phyloP scores from a whole-genome alignment of 2,113 vertebrate species.

The Thunnus thynnus region DNA sequence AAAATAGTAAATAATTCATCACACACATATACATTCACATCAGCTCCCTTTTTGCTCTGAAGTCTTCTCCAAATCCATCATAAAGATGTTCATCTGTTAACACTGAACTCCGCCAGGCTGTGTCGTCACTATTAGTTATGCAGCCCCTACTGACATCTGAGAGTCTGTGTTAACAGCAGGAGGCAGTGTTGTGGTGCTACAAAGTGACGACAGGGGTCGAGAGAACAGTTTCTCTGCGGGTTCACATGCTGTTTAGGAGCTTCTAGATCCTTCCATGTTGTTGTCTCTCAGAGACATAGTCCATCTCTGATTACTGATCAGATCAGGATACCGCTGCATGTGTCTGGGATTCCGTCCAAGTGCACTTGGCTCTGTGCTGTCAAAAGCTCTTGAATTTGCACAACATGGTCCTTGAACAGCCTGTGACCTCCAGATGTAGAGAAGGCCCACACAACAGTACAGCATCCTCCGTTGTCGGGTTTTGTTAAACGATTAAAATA shows the following conservation, averaged over 20 bases:
- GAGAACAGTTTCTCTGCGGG: no score
- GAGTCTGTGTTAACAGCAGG: no score
- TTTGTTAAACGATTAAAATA: no score
- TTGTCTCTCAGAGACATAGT: constrained; percentile 3
- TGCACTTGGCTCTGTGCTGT: constrained; percentile 1
- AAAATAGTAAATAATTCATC: no score
- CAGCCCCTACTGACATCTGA: not conserved
- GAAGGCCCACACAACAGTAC: not conserved
- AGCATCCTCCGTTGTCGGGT: no score
- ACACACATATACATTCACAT: no score
- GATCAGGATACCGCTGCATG: constrained; percentile 15
- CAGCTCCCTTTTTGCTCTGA: no score
- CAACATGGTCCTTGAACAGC: constrained; percentile 5
- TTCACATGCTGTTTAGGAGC: constrained; percentile 7
- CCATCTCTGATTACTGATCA: not conserved
- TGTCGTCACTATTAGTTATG: not conserved
- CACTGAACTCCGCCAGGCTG: not conserved
- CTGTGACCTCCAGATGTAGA: constrained; percentile 3
- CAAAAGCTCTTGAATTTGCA: not conserved
- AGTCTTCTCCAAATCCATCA: not conserved
- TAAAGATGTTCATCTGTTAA: constrained; percentile 6
- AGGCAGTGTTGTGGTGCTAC: no score
- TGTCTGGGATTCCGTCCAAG: constrained; percentile 27
- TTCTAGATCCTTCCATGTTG: constrained; percentile 16
- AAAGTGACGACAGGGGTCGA: no score